Base-by-base conservation (phyloP, 1,140 invertebrate species). In the Listronotus oregonensis region DNA sequence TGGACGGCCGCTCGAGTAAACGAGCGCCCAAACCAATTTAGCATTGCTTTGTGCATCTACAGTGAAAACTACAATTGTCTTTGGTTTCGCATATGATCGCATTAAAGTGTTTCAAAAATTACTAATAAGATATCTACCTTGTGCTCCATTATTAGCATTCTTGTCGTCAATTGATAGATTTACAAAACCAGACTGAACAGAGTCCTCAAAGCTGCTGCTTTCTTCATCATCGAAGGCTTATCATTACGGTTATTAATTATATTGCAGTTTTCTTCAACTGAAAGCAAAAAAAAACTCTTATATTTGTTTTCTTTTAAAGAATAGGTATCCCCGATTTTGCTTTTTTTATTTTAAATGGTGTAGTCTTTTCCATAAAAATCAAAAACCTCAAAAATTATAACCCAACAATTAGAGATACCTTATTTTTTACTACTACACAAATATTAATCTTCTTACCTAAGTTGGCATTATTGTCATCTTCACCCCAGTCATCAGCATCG, bases 401-500 rank as follows among this genome's bases (percentile, higher is more conserved):
- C n/a, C n/a, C n/a, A n/a, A n/a, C n/a, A n/a, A n/a, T n/a, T n/a
- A n/a, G n/a, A n/a, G n/a, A n/a, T n/a, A n/a, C n/a, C n/a, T n/a
- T n/a, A n/a, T n/a, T n/a, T n/a, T n/a, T n/a, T 27, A 27, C 2
- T 27, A 27, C 21, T 3, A 27, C 1, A 27, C 12, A 44, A n/a
- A 46, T 3, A 50, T 39, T 50, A 47, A 56, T 21, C 34, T 12
- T 55, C 18, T 7, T 59, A 66, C 64, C 79, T 17, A 80, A 75
- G 73, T 87, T 86, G 5, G 84, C 82, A 68, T 87, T 73, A 62
- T 78, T 77, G 43, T 86, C 84, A 49, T 86, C 84, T 0, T 83
- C 56, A 6, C 64, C 88, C 88, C 89, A 91, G 68, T 90, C 86
- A 75, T 91, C 86, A 0, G 87, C 88, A 68, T 85, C 87, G n/a